phyloP scores from a whole-genome alignment of 2,888 invertebrate species.

The Disparrhopalites patrizii region DNA sequence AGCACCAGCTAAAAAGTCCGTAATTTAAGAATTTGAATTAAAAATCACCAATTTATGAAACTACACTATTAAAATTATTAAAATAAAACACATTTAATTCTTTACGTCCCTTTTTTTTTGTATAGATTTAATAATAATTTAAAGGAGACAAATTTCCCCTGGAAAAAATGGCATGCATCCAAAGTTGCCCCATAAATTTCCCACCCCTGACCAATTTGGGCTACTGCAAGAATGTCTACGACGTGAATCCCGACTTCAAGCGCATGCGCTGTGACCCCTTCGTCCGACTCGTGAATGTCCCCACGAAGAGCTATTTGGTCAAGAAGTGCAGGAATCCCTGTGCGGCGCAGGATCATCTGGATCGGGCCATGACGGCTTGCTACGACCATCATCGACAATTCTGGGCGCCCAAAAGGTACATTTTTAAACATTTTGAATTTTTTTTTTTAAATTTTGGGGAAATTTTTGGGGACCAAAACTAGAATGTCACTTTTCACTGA shows the following conservation, averaged over 20 bases:
- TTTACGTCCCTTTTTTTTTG: not conserved
- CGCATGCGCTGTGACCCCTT: slow-evolving; percentile 42
- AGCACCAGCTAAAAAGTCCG: too few relatives aligned
- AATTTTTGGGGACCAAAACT: too few relatives aligned
- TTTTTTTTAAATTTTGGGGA: not conserved
- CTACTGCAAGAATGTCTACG: slow-evolving; percentile 9
- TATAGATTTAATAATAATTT: too few relatives aligned
- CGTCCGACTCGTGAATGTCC: slow-evolving; percentile 36
- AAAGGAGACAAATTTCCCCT: too few relatives aligned
- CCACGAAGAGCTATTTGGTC: slow-evolving; percentile 39
- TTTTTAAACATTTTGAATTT: not conserved
- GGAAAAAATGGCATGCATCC: slow-evolving; percentile 19
- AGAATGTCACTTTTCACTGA: too few relatives aligned
- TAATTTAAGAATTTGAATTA: too few relatives aligned
- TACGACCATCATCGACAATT: slow-evolving; percentile 46
- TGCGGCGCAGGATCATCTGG: slow-evolving; percentile 43
- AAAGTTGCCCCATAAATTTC: slow-evolving; percentile 5
- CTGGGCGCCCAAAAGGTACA: slow-evolving; percentile 35
- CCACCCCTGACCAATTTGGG: slow-evolving; percentile 10
- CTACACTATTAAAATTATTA: not conserved
- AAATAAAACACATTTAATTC: not conserved
- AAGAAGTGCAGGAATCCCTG: slow-evolving; percentile 42
- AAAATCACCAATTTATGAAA: too few relatives aligned
- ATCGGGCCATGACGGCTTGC: slow-evolving; percentile 38
- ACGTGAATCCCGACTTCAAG: slow-evolving; percentile 29